phyloP scores from a whole-genome alignment of 2,888 invertebrate genomes.

The Argynnis bischoffii region DNA sequence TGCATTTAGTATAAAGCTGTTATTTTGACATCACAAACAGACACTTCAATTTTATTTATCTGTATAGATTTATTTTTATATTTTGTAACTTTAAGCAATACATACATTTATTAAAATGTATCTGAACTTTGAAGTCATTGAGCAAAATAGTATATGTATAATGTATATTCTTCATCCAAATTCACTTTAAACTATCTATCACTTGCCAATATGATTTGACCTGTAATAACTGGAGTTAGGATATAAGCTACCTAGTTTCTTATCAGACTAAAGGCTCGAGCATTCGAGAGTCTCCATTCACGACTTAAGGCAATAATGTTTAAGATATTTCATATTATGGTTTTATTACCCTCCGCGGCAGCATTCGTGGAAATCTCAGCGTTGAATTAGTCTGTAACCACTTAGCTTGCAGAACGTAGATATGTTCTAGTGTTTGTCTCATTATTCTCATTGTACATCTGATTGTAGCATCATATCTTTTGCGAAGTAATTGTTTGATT shows the following conservation, averaged over 20 bases:
- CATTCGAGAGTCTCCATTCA: background rate
- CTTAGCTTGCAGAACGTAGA: conserved; percentile 31
- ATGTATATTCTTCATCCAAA: no score
- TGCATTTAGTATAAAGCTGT: no score
- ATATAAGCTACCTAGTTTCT: background rate
- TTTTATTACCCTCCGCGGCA: background rate
- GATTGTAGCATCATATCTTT: conserved; percentile 53
- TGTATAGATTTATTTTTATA: no score
- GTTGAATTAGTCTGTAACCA: conserved; percentile 25
- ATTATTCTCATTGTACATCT: conserved; percentile 45
- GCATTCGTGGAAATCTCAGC: conserved; percentile 41
- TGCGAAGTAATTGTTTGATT: conserved; percentile 61
- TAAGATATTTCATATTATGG: conserved; percentile 12
- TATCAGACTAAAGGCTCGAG: background rate
- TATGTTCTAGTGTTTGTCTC: conserved; percentile 39
- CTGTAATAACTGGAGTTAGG: no score
- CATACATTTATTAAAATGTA: no score
- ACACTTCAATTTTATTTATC: no score
- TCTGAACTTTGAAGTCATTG: no score
- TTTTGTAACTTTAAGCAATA: no score
- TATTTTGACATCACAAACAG: no score
- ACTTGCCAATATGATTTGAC: no score
- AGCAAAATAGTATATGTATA: no score
- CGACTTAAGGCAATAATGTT: background rate
- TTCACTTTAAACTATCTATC: no score